Conservation (phyloP, 2,113 vertebrate genomes). For the Chionodraco myersi region DNA sequence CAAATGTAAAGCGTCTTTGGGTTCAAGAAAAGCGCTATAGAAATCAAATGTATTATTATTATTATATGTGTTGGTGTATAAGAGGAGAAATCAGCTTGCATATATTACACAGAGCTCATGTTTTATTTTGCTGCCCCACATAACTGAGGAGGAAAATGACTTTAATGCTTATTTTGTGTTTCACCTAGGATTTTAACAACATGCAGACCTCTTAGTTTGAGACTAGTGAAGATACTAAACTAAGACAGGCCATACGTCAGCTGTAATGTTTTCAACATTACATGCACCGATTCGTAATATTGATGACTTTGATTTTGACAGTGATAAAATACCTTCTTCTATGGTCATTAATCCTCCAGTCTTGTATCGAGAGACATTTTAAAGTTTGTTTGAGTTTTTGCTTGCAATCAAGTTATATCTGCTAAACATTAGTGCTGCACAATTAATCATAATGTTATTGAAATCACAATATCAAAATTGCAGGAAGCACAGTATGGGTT, state of each 20-base stretch:
- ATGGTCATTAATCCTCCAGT: neutral
- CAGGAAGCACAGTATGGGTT: no score
- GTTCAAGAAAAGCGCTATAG: no score
- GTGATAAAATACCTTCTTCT: slow-evolving; percentile 4
- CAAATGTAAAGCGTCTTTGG: no score
- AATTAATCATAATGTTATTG: no score
- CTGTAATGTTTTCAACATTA: slow-evolving; percentile 39
- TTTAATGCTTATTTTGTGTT: no score
- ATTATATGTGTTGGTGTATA: slow-evolving; percentile 27
- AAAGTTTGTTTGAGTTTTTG: slow-evolving; percentile 1
- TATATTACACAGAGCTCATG: neutral
- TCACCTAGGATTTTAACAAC: no score
- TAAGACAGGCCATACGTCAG: slow-evolving; percentile 17
- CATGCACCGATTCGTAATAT: slow-evolving; percentile 43
- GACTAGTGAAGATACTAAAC: neutral
- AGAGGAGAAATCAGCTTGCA: slow-evolving; percentile 56
- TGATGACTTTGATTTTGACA: neutral
- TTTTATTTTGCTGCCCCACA: slow-evolving; percentile 55
- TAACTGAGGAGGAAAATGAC: slow-evolving; percentile 52
- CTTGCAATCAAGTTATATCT: neutral
- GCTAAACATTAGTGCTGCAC: neutral
- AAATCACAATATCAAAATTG: no score
- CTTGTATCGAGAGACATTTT: neutral
- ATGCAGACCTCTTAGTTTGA: no score
- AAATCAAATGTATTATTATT: no score